These are phyloP conservation scores for Hyposmocoma kahamanoa DNA, from an alignment of 1,140 invertebrate species.

Conservation along the genomic window DNA sequence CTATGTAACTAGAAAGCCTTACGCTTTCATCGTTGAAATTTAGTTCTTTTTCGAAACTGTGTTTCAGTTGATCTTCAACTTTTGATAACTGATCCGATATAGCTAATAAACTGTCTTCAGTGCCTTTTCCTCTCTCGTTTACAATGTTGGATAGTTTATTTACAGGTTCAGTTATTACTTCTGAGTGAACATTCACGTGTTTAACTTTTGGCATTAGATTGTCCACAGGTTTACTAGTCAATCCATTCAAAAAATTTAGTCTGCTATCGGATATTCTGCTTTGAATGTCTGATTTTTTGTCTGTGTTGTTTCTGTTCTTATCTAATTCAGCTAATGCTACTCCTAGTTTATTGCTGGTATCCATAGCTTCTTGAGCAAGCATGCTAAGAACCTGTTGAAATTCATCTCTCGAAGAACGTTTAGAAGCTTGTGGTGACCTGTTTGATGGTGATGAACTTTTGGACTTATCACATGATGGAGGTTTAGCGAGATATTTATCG, in stretches of 20 bases:
- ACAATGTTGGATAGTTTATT: constrained; percentile 9
- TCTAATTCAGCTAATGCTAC: constrained; percentile 69
- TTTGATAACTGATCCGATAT: constrained; percentile 68
- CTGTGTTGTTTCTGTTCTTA: constrained; percentile 60
- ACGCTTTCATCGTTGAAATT: constrained; percentile 51
- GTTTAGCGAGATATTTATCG: constrained; percentile 61
- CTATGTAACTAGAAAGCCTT: constrained; percentile 36
- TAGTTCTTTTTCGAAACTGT: constrained; percentile 58
- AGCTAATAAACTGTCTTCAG: constrained; percentile 66
- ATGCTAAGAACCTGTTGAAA: constrained; percentile 75
- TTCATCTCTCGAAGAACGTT: constrained; percentile 66
- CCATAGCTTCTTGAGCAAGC: constrained; percentile 75
- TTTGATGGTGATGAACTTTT: constrained; percentile 69
- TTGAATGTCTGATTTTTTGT: constrained; percentile 46
- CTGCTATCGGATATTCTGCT: constrained; percentile 52
- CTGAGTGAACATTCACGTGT: constrained; percentile 20
- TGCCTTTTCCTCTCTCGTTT: constrained; percentile 37
- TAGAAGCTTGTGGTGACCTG: constrained; percentile 59
- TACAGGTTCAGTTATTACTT: constrained; percentile 20
- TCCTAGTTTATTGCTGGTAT: constrained; percentile 68
- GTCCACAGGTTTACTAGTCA: constrained; percentile 38
- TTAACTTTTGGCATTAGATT: constrained; percentile 25
- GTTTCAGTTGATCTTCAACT: constrained; percentile 67
- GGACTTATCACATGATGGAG: constrained; percentile 68
- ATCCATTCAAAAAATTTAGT: constrained; percentile 46